phyloP scores from a whole-genome alignment of 2,113 vertebrate genomes.

The Antigone vipio region DNA sequence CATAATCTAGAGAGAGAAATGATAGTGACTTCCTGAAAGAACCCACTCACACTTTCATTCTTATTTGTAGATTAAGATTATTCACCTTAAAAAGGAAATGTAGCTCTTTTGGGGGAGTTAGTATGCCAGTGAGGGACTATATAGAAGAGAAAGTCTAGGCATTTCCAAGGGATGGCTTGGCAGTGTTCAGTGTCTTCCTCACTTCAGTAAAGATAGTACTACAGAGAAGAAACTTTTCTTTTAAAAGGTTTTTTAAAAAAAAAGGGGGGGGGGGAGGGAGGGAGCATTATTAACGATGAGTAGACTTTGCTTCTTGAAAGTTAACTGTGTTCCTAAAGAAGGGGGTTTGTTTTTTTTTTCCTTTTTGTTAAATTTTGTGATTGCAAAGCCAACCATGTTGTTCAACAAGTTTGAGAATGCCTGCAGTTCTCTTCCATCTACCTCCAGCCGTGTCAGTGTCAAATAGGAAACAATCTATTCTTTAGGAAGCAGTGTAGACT shows the following conservation, averaged over 20 bases:
- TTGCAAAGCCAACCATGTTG: background rate
- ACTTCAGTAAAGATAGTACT: background rate
- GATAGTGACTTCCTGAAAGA: background rate
- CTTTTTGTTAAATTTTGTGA: background rate
- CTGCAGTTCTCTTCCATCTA: background rate
- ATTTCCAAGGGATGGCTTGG: background rate
- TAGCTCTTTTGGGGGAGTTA: background rate
- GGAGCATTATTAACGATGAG: background rate
- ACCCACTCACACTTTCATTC: background rate
- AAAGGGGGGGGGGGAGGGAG: accelerated
- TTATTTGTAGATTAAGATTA: background rate
- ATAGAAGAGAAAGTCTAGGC: background rate
- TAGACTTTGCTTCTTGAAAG: background rate
- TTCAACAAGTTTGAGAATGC: background rate
- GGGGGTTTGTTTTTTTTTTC: background rate
- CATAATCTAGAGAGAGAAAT: background rate
- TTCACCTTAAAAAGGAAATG: background rate
- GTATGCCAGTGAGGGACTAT: background rate
- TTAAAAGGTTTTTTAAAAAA: background rate
- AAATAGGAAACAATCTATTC: background rate
- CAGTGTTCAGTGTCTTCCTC: background rate
- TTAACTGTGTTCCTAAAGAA: background rate
- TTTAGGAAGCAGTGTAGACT: background rate
- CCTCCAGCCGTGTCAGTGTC: background rate
- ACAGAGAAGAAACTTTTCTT: background rate